phyloP scores from a whole-genome alignment of 2,797 vertebrate genomes.

The Halcyon chelicuti region DNA sequence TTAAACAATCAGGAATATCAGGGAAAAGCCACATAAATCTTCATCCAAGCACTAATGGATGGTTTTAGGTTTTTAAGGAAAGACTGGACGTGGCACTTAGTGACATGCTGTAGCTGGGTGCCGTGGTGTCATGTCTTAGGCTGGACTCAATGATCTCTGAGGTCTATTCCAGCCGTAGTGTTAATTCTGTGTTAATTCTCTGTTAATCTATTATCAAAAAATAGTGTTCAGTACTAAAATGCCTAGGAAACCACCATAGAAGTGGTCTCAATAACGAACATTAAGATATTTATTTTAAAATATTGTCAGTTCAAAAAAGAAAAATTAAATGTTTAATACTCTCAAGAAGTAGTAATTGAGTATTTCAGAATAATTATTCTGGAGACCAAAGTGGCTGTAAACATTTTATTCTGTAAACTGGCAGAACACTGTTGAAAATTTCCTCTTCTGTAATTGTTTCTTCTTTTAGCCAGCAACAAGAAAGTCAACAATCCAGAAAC shows the following conservation, averaged over 20 bases:
- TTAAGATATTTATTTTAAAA: not conserved
- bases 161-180: too few species aligned
- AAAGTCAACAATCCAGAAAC: not conserved
- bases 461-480: not conserved
- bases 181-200: too few species aligned
- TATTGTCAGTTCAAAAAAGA: not conserved
- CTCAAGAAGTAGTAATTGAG: not conserved
- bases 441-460: not conserved
- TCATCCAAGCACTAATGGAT: not conserved
- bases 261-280: not conserved
- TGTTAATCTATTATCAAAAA: not conserved
- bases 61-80: too few species aligned
- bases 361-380: not conserved
- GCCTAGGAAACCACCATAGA: not conserved
- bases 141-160: too few species aligned
- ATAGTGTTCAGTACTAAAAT: not conserved
- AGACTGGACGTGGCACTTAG: too few species aligned
- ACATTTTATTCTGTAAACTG: not conserved
- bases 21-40: not conserved
- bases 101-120: too few species aligned
- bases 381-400: not conserved
- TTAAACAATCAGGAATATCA: not conserved
- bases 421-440: not conserved
- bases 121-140: too few species aligned
- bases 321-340: not conserved